phyloP scores from a whole-genome alignment of 1,140 invertebrate genomes.

The Aleiodes sp. region DNA sequence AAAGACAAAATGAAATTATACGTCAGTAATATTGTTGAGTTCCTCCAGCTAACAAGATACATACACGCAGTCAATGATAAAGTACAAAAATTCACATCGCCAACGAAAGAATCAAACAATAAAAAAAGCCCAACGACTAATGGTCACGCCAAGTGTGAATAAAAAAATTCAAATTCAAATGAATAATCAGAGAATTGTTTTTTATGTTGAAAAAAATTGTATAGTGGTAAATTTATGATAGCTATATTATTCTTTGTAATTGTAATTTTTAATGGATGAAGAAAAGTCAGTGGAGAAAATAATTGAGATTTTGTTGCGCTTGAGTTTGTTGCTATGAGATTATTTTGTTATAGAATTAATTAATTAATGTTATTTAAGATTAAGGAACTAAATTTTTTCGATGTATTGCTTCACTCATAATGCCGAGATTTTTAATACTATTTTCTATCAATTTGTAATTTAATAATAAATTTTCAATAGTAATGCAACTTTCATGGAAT shows the following conservation, averaged over 20 bases:
- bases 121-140: conserved; percentile 23
- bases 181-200: too few relatives aligned
- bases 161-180: background rate
- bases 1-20: conserved; percentile 71
- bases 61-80: conserved; percentile 62
- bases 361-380: too few relatives aligned
- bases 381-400: too few relatives aligned
- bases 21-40: conserved; percentile 70
- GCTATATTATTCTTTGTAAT: too few relatives aligned
- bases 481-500: background rate
- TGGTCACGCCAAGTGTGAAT: conserved; percentile 7
- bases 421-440: background rate
- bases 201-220: too few relatives aligned
- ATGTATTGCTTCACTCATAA: too few relatives aligned
- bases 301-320: too few relatives aligned
- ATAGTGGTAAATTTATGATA: too few relatives aligned
- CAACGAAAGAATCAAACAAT: conserved; percentile 26
- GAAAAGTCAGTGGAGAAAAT: too few relatives aligned
- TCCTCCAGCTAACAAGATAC: conserved; percentile 70
- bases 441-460: background rate
- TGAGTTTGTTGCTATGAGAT: too few relatives aligned
- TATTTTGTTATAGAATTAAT: too few relatives aligned
- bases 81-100: conserved; percentile 32
- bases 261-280: too few relatives aligned
- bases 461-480: background rate